A percentile compares a stretch with the other conserved stretches of the same genome.
These are phyloP conservation scores for Monopterus albus DNA, from an alignment of 2,113 vertebrate genomes.

Conservation along the genomic window DNA sequence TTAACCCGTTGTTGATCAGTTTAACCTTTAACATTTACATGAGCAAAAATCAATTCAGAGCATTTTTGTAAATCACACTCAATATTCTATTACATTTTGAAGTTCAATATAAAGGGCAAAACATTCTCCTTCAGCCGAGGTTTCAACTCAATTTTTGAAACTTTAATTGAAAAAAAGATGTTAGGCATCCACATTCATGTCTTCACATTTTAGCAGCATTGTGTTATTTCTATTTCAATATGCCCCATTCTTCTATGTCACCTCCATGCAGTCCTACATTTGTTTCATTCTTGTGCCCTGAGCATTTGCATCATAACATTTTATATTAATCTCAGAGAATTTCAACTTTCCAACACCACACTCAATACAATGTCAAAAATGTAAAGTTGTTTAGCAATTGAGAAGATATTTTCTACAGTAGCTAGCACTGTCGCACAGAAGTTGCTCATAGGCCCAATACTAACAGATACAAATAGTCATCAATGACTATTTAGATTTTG, in stretches of 20 bases:
- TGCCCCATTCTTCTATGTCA: too few relatives aligned
- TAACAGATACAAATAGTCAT: too few relatives aligned
- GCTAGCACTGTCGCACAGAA: not conserved
- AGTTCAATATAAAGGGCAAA: slow-evolving; percentile 7
- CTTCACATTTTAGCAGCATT: too few relatives aligned
- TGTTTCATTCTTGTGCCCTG: too few relatives aligned
- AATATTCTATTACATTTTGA: slow-evolving; percentile 22
- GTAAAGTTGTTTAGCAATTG: too few relatives aligned
- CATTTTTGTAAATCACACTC: slow-evolving; percentile 21
- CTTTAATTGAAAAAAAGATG: not conserved
- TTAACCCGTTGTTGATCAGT: slow-evolving; percentile 25
- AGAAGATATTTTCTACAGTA: too few relatives aligned
- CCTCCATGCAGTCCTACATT: too few relatives aligned
- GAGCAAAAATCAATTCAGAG: slow-evolving; percentile 20
- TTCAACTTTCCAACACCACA: too few relatives aligned
- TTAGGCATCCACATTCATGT: not conserved
- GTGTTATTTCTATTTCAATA: slow-evolving; percentile 4
- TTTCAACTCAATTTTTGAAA: not conserved
- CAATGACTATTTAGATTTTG: too few relatives aligned
- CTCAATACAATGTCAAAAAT: too few relatives aligned
- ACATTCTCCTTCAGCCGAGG: not conserved
- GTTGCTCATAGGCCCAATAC: not conserved
- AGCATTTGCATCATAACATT: too few relatives aligned
- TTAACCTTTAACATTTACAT: slow-evolving; percentile 53
- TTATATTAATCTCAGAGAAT: too few relatives aligned